Percentiles rank a stretch among this genome's conserved stretches.
Evolutionary conservation across 2,113 vertebrate genomes (phyloP).

Genomic region (Cyprinodon tularosa): DNA sequence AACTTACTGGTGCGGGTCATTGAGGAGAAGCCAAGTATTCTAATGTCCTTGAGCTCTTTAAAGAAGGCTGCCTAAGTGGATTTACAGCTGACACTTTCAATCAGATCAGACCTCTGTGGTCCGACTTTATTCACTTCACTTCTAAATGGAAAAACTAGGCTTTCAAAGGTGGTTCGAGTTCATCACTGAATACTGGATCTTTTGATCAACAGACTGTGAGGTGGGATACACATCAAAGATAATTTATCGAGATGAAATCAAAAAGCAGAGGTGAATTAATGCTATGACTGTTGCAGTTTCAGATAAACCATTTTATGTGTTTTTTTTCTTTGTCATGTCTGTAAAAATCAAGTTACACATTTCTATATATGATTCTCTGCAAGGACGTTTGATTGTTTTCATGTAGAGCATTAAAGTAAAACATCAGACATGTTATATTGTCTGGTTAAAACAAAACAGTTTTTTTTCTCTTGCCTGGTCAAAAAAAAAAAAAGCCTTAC

Average conservation of each 20-base stretch:
- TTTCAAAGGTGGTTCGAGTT: background rate
- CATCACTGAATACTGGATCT: background rate
- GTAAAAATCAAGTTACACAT: background rate
- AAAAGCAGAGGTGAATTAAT: slow-evolving; percentile 2
- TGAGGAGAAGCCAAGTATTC: slow-evolving; percentile 90
- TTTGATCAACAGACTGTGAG: background rate
- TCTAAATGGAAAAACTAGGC: background rate
- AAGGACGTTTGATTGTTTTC: slow-evolving; percentile 9
- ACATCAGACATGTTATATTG: background rate
- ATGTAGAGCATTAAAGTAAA: slow-evolving; percentile 10
- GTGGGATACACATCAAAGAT: background rate
- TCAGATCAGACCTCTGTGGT: background rate
- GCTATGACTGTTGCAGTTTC: background rate
- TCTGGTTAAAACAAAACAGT: background rate
- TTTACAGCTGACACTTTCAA: background rate
- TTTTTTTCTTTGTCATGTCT: too few species aligned
- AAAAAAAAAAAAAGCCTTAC: background rate
- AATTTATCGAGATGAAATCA: background rate
- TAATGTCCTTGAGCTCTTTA: slow-evolving; percentile 71
- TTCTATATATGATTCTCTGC: slow-evolving; percentile 1
- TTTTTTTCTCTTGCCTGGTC: background rate
- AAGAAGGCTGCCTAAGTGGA: slow-evolving; percentile 50
- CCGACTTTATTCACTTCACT: background rate
- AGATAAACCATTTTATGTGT: slow-evolving; percentile 1
- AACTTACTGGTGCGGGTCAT: slow-evolving; percentile 91